Percentiles rank a stretch among this genome's conserved stretches.
Conservation (phyloP, 1,140 invertebrate genomes). For the Drosophila pseudoobscura region DNA sequence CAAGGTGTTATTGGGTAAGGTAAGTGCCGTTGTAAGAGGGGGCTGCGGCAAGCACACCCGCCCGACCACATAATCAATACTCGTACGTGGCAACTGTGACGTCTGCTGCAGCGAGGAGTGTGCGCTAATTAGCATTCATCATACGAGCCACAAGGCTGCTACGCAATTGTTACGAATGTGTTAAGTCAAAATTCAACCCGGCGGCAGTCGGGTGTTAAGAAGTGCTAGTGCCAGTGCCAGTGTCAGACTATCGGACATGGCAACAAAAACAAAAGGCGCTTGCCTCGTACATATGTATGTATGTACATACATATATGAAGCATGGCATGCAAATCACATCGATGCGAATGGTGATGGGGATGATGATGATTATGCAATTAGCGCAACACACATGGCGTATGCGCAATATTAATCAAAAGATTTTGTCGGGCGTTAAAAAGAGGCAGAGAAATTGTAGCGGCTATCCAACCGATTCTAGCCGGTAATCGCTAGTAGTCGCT, state of each 20-base stretch:
- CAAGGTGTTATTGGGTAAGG: constrained; percentile 70
- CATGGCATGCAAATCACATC: constrained; percentile 68
- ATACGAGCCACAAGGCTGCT: constrained; percentile 43
- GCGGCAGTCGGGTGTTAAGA: constrained; percentile 57
- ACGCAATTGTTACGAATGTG: constrained; percentile 80
- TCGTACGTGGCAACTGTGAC: constrained; percentile 19
- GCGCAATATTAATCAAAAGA: constrained; percentile 44
- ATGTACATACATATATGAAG: background rate
- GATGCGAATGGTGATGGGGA: constrained; percentile 15
- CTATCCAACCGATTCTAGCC: too few species aligned
- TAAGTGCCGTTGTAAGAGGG: constrained; percentile 65
- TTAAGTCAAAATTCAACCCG: constrained; percentile 55
- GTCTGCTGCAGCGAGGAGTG: constrained; percentile 2
- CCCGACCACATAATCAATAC: constrained; percentile 63
- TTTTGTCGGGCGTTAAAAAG: too few species aligned
- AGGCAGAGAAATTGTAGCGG: background rate
- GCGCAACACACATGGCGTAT: constrained; percentile 36
- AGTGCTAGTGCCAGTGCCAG: constrained; percentile 28
- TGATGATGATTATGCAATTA: constrained; percentile 72
- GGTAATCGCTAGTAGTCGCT: too few species aligned
- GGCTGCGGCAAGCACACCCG: constrained; percentile 10
- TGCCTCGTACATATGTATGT: background rate
- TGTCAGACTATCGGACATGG: constrained; percentile 7
- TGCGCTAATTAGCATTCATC: constrained; percentile 75
- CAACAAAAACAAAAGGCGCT: constrained; percentile 21